Base-by-base conservation (phyloP, 2,888 invertebrate genomes). In the Dugesia japonica region DNA sequence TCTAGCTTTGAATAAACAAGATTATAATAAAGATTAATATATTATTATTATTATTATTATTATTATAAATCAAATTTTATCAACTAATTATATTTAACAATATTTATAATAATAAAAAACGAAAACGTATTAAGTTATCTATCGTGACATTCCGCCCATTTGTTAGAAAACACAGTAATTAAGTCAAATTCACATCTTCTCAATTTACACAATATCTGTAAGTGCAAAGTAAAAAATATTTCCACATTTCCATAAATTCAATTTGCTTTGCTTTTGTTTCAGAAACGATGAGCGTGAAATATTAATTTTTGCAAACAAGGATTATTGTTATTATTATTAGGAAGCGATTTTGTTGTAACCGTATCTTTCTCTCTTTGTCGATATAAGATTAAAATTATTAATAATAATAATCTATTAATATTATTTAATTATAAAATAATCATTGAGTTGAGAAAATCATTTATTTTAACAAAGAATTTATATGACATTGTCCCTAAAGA, bases 341-440 rank as follows among this genome's bases (percentile, higher is more conserved):
- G 38, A 17, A 38, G 38, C 38, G 9, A 23, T 56, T 56, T 56
- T 20, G 7, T 56, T 56, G 56, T 23, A 56, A 56, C 56, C 56
- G 56, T 56, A 56, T 56, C 56, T 56, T 23, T n/a, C n/a, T n/a
- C n/a, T 56, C 23, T 56, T 20, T 56, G 56, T 20, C 56, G 56
- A 56, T 56, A 56, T 56, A 56, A 56, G 56, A 4, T 56, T 56
- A 56, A 56, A 56, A 56, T 56, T 56, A 38, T 38, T 56, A 56
- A 7, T 31, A 31, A 56, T 56, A 56, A 56, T 56, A 56, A 56
- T 13, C 56, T 56, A 56, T 56, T 56, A 56, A 56, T 56, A 56
- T 56, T 56, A 56, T 56, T 56, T 56, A 56, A 56, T 56, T 56
- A 56, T 56, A 56, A 56, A 56, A 56, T 56, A 56, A 56, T 56